Conservation (phyloP, 2,797 vertebrate species). For the Typhlichthys eigenmanni region DNA sequence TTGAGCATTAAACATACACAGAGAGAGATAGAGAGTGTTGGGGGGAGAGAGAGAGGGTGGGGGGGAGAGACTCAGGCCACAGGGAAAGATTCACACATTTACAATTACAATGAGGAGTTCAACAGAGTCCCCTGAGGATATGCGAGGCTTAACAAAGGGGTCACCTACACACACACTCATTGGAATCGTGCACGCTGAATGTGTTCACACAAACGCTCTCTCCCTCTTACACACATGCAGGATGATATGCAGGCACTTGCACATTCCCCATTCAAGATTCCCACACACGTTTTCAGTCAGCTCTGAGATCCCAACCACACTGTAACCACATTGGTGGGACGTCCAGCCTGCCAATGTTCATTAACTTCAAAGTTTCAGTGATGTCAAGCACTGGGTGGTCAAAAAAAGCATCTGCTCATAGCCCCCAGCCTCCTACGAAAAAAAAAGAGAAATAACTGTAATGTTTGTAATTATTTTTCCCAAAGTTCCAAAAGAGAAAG, state of each 20-base stretch:
- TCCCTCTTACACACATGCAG: slow-evolving; percentile 4
- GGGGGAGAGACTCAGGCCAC: slow-evolving; percentile 20
- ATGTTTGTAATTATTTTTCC: slow-evolving; percentile 51
- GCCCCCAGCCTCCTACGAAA: no score
- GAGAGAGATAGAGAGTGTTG: slow-evolving; percentile 15
- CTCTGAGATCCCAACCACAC: slow-evolving; percentile 10
- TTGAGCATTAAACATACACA: slow-evolving; percentile 47
- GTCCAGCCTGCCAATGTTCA: slow-evolving; percentile 21
- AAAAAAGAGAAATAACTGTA: slow-evolving; percentile 18
- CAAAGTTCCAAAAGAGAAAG: slow-evolving; percentile 51
- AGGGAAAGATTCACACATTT: slow-evolving; percentile 58
- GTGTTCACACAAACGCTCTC: slow-evolving; percentile 1
- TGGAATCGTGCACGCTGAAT: slow-evolving; percentile 8
- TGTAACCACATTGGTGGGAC: slow-evolving; percentile 1
- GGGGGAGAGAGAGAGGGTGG: slow-evolving; percentile 4
- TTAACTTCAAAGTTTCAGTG: slow-evolving; percentile 27
- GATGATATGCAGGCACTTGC: background rate
- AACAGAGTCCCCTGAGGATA: slow-evolving; percentile 57
- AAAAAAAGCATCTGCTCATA: no score
- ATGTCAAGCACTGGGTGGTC: background rate
- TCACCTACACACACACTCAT: slow-evolving; percentile 44
- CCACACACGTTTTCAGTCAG: slow-evolving; percentile 3
- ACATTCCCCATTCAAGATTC: background rate
- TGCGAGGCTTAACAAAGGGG: slow-evolving; percentile 42
- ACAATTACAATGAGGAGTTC: slow-evolving; percentile 62